Base-by-base conservation (phyloP, 2,797 vertebrate species). In the Amblyraja radiata region DNA sequence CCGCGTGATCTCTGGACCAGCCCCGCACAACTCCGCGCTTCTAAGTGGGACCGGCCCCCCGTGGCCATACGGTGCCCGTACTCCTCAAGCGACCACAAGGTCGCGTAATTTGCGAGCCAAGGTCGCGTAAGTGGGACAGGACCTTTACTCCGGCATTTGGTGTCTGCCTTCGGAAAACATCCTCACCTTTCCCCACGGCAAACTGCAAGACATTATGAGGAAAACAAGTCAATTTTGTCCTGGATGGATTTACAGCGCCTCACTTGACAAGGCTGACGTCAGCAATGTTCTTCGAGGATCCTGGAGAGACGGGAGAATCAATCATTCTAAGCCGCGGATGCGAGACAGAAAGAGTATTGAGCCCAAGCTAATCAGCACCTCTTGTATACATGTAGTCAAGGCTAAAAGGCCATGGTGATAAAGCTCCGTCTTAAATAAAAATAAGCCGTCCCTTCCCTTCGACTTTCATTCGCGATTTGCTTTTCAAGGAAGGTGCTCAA, bases 291-390 rank as follows among this genome's bases (percentile, higher is more conserved):
- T 32, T 63, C 28, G 25, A 68, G 65, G 61, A 68, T 68, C 63
- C 46, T 88, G n/a, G 23, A 63, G 6, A 68, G 84, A 88, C 32
- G 13, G 1, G 14, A 8, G n/a, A 36, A 88, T 88, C 61, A 88
- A 88, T 88, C 84, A 88, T 18, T 68, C 21, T 68, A 21, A 32
- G 63, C n/a, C 63, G 18, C 28, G 4, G n/a, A 16, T 36, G 84
- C 18, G 63, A 88, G 63, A 88, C 84, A 21, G 61, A 88, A 88
- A 68, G n/a, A 88, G 68, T 68, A 88, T 88, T 65, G 84, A 88
- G 21, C 84, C 28, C 13, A 88, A 88, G 32, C 61, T 86, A 86
- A 86, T 86, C 61, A 88, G 84, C n/a, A 21, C 1, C 61, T 65
- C n/a, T 65, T 86, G 83, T 86, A 86, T 28, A 63, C n/a, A 21